Base-by-base conservation (phyloP, 2,113 vertebrate species). In the Hylia prasina region DNA sequence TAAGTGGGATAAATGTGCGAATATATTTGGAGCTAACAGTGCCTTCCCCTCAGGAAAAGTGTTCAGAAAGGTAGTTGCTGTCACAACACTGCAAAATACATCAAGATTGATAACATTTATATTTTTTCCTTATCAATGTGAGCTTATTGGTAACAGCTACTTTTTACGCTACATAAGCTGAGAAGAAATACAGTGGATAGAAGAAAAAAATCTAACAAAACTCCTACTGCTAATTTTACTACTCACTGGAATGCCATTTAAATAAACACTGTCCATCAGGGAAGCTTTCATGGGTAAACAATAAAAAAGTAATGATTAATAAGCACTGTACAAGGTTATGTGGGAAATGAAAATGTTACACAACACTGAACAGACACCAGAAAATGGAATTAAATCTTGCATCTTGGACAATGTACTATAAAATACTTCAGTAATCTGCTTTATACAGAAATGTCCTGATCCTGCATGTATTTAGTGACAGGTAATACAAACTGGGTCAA, bases 1-100 rank as follows among this genome's bases (percentile, higher is more conserved):
- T 94, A 97, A 92, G 72, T 79, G 78, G 93, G 68, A 93, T 94
- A 95, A 96, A 92, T 73, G 45, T 40, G 35, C 3, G 7, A 72
- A 82, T 82, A 14, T 28, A 75, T 70, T 71, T 77, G 66, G 47
- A 95, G 47, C 57, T 70, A 91, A 79, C 57, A 61, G 69, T 64
- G 57, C 83, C 79, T 76, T 93, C 58, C 94, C 40, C 48, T 40
- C 28, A 90, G 42, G 81, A 89, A 54, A 77, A 93, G 30, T 23
- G 47, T 75, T 91, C 60, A 56, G 42, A 82, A 77, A 92, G 37
- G 47, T 82, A 94, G 78, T 61, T 82, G 58, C 39, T 60, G 89
- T 35, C 39, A 69, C n/a, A 73, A 57, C 37, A 57, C 40, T 70
- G 64, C 68, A 88, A 92, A 97, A 50, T 37, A 58, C 5, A 44